These are phyloP conservation scores for Xenotilapia longispinis DNA, from an alignment of 2,113 vertebrate species.

Conservation along the genomic window DNA sequence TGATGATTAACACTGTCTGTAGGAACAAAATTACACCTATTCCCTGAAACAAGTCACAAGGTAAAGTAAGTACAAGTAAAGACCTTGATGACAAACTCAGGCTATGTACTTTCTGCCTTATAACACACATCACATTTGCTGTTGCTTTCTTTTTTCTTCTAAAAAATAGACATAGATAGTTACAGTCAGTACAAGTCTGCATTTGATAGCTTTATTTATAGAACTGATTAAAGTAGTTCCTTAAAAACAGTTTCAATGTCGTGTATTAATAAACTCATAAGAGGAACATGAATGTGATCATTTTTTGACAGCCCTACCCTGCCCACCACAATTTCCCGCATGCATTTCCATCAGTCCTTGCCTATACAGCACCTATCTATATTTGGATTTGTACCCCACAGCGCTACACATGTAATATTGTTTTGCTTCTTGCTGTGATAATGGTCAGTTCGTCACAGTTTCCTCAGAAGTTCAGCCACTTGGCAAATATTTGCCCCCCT, in stretches of 20 bases:
- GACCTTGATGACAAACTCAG: background rate
- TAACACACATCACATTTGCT: background rate
- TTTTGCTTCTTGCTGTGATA: constrained; percentile 11
- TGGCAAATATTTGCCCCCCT: constrained; percentile 8
- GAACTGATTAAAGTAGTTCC: background rate
- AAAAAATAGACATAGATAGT: background rate
- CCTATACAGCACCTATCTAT: background rate
- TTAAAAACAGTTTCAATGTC: background rate
- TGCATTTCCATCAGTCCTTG: background rate
- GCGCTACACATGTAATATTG: background rate
- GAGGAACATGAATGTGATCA: background rate
- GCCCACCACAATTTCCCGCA: background rate
- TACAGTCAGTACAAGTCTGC: background rate
- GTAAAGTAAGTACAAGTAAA: background rate
- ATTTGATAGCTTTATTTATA: background rate
- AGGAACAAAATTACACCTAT: background rate
- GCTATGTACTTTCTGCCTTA: background rate
- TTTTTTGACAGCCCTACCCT: background rate
- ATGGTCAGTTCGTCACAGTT: background rate
- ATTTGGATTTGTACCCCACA: background rate
- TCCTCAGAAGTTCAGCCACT: constrained; percentile 3
- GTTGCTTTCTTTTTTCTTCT: background rate
- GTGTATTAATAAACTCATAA: background rate
- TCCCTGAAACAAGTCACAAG: background rate
- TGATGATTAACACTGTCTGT: background rate